phyloP scores from a whole-genome alignment of 2,797 vertebrate species.

The Acomys russatus region DNA sequence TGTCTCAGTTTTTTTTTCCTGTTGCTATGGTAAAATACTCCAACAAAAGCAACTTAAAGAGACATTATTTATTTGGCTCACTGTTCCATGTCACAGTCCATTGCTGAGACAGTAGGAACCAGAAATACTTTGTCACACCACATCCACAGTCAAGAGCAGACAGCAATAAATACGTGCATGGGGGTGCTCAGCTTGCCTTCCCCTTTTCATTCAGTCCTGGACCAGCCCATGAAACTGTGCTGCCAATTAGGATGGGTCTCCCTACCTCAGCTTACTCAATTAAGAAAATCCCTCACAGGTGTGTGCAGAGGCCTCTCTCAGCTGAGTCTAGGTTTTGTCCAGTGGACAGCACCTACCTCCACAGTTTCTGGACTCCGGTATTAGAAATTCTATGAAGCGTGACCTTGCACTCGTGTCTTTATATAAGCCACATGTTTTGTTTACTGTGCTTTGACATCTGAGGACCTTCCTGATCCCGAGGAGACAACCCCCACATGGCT shows the following conservation, averaged over 20 bases:
- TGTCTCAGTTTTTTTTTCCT: not conserved
- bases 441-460: conserved; percentile 7
- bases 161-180: not conserved
- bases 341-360: not conserved
- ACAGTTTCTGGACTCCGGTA: not conserved
- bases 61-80: not conserved
- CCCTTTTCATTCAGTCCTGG: no score
- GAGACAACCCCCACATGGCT: not conserved
- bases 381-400: not conserved
- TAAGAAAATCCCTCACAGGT: not conserved
- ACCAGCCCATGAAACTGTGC: not conserved
- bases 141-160: not conserved
- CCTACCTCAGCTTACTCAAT: no score
- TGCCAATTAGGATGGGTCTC: not conserved
- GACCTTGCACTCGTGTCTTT: not conserved
- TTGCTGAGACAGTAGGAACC: not conserved
- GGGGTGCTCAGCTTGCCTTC: not conserved
- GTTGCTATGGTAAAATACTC: not conserved
- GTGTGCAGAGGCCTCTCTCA: not conserved
- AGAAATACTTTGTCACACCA: not conserved
- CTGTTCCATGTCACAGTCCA: not conserved
- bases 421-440: not conserved
- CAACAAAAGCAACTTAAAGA: not conserved
- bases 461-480: not conserved
- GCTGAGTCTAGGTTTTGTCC: not conserved